Evolutionary conservation across 1,140 invertebrate genomes (phyloP).

Genomic region (Heliconius melpomene): DNA sequence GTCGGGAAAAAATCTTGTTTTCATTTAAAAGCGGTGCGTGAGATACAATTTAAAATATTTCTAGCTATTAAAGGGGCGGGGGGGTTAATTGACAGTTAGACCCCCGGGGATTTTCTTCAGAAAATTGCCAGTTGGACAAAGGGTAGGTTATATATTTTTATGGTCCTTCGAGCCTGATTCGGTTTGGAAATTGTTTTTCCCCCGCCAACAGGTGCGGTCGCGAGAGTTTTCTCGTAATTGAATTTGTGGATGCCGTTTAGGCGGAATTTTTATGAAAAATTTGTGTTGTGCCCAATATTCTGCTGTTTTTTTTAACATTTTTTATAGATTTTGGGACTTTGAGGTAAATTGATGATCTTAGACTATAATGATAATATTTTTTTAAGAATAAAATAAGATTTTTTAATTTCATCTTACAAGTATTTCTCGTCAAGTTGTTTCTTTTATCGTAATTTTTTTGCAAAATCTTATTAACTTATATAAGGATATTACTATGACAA

Average conservation of each 20-base stretch:
- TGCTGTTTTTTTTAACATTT: neutral
- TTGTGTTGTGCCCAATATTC: neutral
- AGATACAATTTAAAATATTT: conserved; percentile 50
- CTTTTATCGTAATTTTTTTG: no score
- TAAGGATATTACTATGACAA: no score
- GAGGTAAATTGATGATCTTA: neutral
- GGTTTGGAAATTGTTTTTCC: conserved; percentile 45
- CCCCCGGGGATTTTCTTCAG: conserved; percentile 40
- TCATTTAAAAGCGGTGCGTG: conserved; percentile 47
- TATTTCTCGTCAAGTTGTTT: no score
- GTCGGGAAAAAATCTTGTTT: conserved; percentile 43
- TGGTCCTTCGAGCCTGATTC: conserved; percentile 44
- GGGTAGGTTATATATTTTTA: conserved; percentile 49
- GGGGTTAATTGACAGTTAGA: conserved; percentile 44
- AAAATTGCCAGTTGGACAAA: conserved; percentile 51
- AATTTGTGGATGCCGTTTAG: conserved; percentile 36
- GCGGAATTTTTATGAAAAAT: conserved; percentile 35
- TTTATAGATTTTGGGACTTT: neutral
- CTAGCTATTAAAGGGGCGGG: conserved; percentile 24
- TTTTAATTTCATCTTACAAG: no score
- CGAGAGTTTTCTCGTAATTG: conserved; percentile 44
- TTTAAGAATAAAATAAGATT: no score
- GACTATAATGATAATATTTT: neutral
- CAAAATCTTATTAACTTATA: no score
- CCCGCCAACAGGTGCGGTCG: conserved; percentile 46